These are phyloP conservation scores for Leptarthrus brevirostris DNA, from an alignment of 2,888 invertebrate genomes.

Conservation along the genomic window DNA sequence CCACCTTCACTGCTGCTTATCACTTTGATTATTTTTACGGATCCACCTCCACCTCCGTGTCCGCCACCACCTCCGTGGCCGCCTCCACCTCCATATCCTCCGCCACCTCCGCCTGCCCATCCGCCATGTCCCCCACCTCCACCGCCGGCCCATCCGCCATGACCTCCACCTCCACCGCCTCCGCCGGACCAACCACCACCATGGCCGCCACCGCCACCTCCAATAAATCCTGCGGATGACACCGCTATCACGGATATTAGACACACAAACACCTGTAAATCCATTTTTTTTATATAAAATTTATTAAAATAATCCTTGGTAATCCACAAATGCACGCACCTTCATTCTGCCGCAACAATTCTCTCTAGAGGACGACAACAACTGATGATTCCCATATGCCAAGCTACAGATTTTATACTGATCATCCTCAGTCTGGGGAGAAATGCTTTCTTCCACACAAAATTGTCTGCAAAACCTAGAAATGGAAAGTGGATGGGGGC, in stretches of 20 bases:
- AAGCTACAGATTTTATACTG: constrained; percentile 18
- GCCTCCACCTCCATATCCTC: not conserved
- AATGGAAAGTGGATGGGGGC: constrained; percentile 38
- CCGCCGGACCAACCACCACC: not conserved
- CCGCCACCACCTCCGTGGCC: constrained; percentile 14
- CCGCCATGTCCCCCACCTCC: constrained; percentile 9
- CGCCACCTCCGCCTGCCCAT: constrained; percentile 17
- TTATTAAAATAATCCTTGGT: not conserved
- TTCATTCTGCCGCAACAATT: constrained; percentile 27
- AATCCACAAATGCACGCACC: constrained; percentile 26
- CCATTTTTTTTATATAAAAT: not conserved
- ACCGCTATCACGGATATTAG: not conserved
- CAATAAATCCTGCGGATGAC: constrained; percentile 19
- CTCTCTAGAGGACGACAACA: constrained; percentile 38
- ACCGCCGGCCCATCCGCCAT: not conserved
- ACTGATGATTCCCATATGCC: constrained; percentile 14
- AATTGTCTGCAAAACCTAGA: not conserved
- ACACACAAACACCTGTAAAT: constrained; percentile 38
- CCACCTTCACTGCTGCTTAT: constrained; percentile 12
- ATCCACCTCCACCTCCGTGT: constrained; percentile 16
- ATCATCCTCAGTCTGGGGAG: constrained; percentile 18
- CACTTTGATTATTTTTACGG: constrained; percentile 36
- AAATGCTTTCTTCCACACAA: constrained; percentile 44
- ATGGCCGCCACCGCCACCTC: constrained; percentile 1
- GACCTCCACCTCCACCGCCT: not conserved